Evolutionary conservation across 2,113 vertebrate species (phyloP), one percentile per base, ranked within the genome.

Genomic region (Uria lomvia): DNA sequence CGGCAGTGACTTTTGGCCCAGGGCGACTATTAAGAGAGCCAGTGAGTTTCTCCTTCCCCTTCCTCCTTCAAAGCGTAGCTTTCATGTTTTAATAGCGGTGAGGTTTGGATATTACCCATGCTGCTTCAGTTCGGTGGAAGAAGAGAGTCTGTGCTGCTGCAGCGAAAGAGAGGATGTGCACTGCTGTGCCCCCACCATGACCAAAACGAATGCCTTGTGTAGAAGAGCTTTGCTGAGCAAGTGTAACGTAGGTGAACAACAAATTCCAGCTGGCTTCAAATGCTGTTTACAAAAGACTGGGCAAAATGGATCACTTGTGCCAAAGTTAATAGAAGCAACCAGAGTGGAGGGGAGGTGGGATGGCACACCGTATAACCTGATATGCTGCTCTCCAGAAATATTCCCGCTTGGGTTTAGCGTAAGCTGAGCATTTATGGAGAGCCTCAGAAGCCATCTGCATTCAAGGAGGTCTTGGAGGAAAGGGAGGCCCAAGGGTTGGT

Each of bases 161-260:
- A 47, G 63, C 22, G 30, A 16, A 68, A 45, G 47, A 45, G 47
- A 67, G 40, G 78, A 45, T 26, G 50, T 6, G 5, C 19, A 0
- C 36, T 81, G 52, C 15, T 68, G 26, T 53, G 12, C 45, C 36
- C 62, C 36, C 26, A 50, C 36, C 22, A 8, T 7, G 32, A 43
- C 84, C 7, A 11, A 30, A 76, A 79, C 11, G 3, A 84, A 42
- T 58, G 77, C 32, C 16, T 90, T 62, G 82, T 85, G 75, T 32
- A 75, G 76, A 59, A 40, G 43, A 43, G 56, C 91, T 91, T 91
- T 80, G 87, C 87, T 77, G 62, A 96, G 87, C 78, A 42, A 92
- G 75, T 40, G 40, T 65, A 42, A 58, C 81, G 78, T 30, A 58
- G 86, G 67, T 67, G 58, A 55, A 50, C 72, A 74, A 2, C 53